Conservation (phyloP, 2,888 invertebrate genomes). For the Pomacea canaliculata region DNA sequence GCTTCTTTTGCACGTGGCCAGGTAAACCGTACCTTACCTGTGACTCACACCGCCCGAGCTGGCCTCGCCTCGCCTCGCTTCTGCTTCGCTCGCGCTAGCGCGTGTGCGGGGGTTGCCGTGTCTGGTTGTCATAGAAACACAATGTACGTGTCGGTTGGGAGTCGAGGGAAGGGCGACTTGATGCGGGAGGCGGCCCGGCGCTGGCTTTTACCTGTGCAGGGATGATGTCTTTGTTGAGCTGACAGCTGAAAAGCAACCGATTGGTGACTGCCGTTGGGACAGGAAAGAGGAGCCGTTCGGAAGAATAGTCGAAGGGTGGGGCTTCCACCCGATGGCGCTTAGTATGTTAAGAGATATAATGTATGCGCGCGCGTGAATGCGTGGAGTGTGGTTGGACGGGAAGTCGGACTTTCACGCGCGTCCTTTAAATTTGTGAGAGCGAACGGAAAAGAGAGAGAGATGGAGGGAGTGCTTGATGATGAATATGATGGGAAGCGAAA, state of each 20-base stretch:
- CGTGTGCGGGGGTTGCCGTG: neutral
- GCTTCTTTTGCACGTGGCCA: constrained; percentile 9
- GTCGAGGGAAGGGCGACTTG: neutral
- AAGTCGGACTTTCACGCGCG: too few species aligned
- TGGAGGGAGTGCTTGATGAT: too few species aligned
- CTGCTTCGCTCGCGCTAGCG: too few species aligned
- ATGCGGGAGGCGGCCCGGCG: neutral
- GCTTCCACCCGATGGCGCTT: neutral
- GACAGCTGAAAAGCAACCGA: too few species aligned
- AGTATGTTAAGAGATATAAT: too few species aligned
- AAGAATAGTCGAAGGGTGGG: neutral
- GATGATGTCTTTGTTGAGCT: neutral
- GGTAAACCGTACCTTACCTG: constrained; percentile 10
- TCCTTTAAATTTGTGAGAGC: too few species aligned
- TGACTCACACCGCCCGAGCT: constrained; percentile 10
- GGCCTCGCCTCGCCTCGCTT: neutral
- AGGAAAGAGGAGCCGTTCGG: too few species aligned
- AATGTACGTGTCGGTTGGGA: neutral
- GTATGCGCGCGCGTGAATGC: too few species aligned
- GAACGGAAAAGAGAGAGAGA: too few species aligned
- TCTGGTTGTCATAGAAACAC: constrained; percentile 22
- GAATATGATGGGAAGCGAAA: too few species aligned
- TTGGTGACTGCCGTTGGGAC: too few species aligned
- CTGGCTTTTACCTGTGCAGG: constrained; percentile 2
- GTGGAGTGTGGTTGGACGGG: too few species aligned